A percentile compares a stretch with the other conserved stretches of the same genome.
These are phyloP conservation scores for Hylaeus anthracinus DNA, from an alignment of 1,140 invertebrate species.

Conservation along the genomic window DNA sequence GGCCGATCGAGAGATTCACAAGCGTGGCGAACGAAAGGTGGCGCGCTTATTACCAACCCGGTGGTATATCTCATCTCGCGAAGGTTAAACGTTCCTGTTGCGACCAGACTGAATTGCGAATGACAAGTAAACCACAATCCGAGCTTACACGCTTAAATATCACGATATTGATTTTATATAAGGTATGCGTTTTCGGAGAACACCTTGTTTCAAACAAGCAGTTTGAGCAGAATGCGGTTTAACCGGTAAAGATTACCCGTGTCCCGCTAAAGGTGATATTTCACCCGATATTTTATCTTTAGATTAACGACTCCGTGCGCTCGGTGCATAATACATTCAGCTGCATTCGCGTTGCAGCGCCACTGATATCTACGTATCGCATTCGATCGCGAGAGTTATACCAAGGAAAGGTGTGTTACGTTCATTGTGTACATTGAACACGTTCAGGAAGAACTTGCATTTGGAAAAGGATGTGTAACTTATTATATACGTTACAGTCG, in stretches of 20 bases:
- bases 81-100: too few relatives aligned
- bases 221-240: too few relatives aligned
- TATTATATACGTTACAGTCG: conserved; percentile 26
- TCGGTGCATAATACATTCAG: neutral
- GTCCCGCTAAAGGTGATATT: conserved; percentile 27
- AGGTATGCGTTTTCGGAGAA: too few relatives aligned
- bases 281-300: neutral
- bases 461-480: conserved; percentile 12
- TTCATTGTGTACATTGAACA: conserved; percentile 25
- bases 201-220: too few relatives aligned
- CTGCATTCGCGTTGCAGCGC: conserved; percentile 6
- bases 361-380: conserved; percentile 10
- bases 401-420: neutral
- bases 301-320: conserved; percentile 3
- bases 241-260: conserved; percentile 7
- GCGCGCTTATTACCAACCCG: too few relatives aligned
- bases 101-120: too few relatives aligned
- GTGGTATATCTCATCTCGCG: too few relatives aligned
- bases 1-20: neutral
- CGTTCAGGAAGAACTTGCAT: conserved; percentile 12
- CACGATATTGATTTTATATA: too few relatives aligned
- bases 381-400: conserved; percentile 14
- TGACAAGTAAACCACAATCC: too few relatives aligned
- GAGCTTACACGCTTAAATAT: too few relatives aligned
- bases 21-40: neutral